These are phyloP conservation scores for Drosophila suzukii DNA, from an alignment of 1,140 invertebrate genomes.

Conservation along the genomic window DNA sequence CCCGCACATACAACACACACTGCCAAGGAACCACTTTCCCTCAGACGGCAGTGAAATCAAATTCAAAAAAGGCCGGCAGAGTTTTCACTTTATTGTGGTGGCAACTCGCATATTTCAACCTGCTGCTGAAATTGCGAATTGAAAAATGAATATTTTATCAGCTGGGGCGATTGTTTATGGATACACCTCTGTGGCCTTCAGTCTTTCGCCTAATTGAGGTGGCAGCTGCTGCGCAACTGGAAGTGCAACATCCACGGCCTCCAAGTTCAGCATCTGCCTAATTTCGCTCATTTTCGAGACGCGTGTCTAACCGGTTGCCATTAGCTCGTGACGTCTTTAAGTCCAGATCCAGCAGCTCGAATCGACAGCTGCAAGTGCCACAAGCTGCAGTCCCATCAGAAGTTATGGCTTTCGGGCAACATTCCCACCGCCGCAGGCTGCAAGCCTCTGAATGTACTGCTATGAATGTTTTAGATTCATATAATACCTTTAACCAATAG, in stretches of 20 bases:
- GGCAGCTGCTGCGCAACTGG: conserved; percentile 35
- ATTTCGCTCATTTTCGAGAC: conserved; percentile 33
- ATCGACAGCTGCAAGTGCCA: conserved; percentile 38
- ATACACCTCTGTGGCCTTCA: conserved; percentile 21
- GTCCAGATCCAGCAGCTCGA: neutral
- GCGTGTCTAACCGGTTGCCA: conserved; percentile 51
- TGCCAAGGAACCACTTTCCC: conserved; percentile 13
- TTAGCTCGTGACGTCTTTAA: conserved; percentile 32
- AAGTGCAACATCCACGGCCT: conserved; percentile 14
- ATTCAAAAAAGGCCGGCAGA: conserved; percentile 57
- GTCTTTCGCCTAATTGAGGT: conserved; percentile 38
- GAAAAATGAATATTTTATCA: conserved; percentile 75
- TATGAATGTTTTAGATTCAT: neutral
- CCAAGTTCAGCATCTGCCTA: conserved; percentile 34
- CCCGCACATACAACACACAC: conserved; percentile 4
- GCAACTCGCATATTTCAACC: conserved; percentile 41
- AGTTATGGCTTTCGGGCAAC: conserved; percentile 13
- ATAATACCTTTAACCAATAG: too few relatives aligned
- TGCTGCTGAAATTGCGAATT: conserved; percentile 48
- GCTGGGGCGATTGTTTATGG: conserved; percentile 27
- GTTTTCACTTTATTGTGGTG: conserved; percentile 51
- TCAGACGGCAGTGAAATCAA: conserved; percentile 48
- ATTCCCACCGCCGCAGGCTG: conserved; percentile 10
- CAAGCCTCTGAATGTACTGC: conserved; percentile 2
- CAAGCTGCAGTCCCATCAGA: neutral